phyloP scores from a whole-genome alignment of 2,113 vertebrate genomes.

The Leiothrix lutea region DNA sequence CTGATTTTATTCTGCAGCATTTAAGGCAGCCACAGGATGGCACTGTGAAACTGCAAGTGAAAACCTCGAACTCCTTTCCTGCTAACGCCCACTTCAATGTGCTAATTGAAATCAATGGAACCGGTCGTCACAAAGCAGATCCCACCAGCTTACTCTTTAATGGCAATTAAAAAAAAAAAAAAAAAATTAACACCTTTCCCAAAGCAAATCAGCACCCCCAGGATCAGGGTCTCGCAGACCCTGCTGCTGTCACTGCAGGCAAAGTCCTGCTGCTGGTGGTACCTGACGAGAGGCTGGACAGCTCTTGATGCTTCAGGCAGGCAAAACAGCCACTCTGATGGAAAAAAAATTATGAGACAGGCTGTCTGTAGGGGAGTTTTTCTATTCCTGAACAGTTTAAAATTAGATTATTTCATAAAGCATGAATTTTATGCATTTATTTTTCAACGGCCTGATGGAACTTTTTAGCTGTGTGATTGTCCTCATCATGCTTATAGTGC shows the following conservation, averaged over 20 bases:
- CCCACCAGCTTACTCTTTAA: background rate
- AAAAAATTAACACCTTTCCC: background rate
- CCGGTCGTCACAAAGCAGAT: background rate
- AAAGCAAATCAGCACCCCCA: background rate
- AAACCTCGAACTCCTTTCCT: background rate
- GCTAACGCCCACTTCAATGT: fast-evolving
- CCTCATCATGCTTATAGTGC: background rate
- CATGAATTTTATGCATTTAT: background rate
- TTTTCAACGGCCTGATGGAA: background rate
- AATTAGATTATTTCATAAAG: background rate
- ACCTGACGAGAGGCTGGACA: background rate
- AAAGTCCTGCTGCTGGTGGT: fast-evolving
- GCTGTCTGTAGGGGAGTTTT: background rate
- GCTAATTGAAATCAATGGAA: background rate
- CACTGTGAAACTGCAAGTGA: background rate
- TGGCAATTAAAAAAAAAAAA: no score
- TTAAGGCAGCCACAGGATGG: constrained; percentile 49
- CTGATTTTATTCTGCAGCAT: background rate
- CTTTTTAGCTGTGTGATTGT: background rate
- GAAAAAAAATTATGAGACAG: background rate
- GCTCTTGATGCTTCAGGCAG: background rate
- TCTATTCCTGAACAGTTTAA: background rate
- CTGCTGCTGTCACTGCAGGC: background rate
- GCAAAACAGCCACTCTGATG: background rate
- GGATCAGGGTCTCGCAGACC: background rate